Base-by-base conservation (phyloP, 2,113 vertebrate genomes). In the Chamaetylas fuelleborni region DNA sequence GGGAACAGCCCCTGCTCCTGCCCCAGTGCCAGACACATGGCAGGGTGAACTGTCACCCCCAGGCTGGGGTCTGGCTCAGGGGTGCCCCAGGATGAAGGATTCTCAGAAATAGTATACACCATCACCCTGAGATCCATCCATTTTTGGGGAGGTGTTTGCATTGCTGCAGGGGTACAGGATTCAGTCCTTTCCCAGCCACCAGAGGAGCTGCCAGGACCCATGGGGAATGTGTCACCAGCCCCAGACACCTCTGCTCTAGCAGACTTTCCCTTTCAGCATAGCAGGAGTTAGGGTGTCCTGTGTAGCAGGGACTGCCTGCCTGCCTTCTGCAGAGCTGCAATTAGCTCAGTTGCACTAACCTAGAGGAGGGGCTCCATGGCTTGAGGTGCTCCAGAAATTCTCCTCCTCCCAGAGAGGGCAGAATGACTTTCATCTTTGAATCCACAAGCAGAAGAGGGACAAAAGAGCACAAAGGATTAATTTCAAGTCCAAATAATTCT, bases 21-120 rank as follows among this genome's bases (percentile, higher is more conserved):
- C 72, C 48, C 14, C 1, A 2, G 19, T 36, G 51, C 33, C 6
- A 0, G 45, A 66, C 57, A 24, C 0, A 3, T 9, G 31, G 26
- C 45, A 33, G 17, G n/a, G n/a, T 0, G 2, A 91, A 4, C 9
- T 40, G 19, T 23, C 40, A 76, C 20, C 64, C 19, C 42, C 0
- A 1, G 4, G 9, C 23, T 8, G 34, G 18, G 25, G 25, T 31
- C 33, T 3, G 1, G 40, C 14, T 73, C 45, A 26, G 60, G 10
- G 25, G 6, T 19, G 45, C 24, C 50, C 62, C 0, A 0, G 19
- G 10, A 29, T 16, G 14, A 1, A 4, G 24, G n/a, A 36, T 26
- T 29, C n/a, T 73, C 2, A 13, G 42, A 14, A 58, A 9, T 3
- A 8, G 31, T 9, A 53, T 23, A 23, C 1, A 0, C 7, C 25